These are phyloP conservation scores for Dissostichus mawsoni DNA, from an alignment of 2,113 vertebrate genomes.

Conservation along the genomic window DNA sequence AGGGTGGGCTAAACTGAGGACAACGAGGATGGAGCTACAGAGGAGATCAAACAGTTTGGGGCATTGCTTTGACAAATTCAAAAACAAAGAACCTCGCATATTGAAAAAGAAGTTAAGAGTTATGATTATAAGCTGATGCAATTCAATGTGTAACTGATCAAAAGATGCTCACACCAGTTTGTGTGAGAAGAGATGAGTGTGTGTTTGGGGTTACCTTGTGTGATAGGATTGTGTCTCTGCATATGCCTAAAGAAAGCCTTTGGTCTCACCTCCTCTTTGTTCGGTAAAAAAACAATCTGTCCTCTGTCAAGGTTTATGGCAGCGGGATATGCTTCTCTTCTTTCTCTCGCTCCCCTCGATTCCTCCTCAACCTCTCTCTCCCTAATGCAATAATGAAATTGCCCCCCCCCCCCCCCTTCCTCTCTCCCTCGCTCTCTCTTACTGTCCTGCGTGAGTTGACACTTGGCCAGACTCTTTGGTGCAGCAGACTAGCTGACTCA, in stretches of 20 bases:
- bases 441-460: conserved; percentile 64
- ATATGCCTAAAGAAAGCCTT: conserved; percentile 47
- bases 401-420: conserved; percentile 2
- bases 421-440: conserved; percentile 3
- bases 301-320: conserved; percentile 76
- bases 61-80: conserved; percentile 28
- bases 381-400: conserved; percentile 73
- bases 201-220: conserved; percentile 16
- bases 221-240: conserved; percentile 48
- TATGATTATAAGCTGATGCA: conserved; percentile 22
- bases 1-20: conserved; percentile 52
- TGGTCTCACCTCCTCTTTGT: conserved; percentile 43
- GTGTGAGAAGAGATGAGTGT: neutral
- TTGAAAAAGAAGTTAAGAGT: conserved; percentile 19
- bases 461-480: conserved; percentile 72
- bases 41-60: conserved; percentile 18
- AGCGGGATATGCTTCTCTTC: conserved; percentile 34
- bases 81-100: conserved; percentile 26
- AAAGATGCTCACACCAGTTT: neutral
- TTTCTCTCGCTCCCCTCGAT: neutral
- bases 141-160: conserved; percentile 17
- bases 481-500: conserved; percentile 78
- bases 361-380: conserved; percentile 34
- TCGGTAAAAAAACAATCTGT: conserved; percentile 55
- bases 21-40: conserved; percentile 17